These are phyloP conservation scores for Rallus limicola DNA, from an alignment of 2,113 vertebrate species.

Conservation along the genomic window DNA sequence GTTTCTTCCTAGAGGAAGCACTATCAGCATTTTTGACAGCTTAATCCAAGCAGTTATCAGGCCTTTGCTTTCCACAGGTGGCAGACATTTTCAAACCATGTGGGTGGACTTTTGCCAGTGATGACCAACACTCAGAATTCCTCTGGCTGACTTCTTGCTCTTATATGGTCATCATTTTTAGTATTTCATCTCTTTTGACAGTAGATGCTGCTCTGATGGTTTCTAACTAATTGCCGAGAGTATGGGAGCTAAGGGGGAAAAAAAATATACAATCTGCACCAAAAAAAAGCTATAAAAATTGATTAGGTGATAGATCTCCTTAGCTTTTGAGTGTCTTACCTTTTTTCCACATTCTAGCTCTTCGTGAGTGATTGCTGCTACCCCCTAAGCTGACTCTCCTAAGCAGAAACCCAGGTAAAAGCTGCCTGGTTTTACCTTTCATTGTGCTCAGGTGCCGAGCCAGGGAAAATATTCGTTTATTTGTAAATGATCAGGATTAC, in stretches of 20 bases:
- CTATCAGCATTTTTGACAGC: neutral
- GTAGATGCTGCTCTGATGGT: neutral
- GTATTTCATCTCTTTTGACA: neutral
- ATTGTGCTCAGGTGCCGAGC: neutral
- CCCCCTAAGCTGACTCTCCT: neutral
- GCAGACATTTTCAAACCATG: neutral
- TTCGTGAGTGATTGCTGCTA: neutral
- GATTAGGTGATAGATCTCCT: neutral
- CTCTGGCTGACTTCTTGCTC: neutral
- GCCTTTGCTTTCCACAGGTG: neutral
- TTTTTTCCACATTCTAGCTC: neutral
- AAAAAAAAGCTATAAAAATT: neutral
- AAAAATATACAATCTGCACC: neutral
- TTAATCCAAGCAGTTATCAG: neutral
- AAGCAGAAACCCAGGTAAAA: neutral
- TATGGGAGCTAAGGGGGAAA: neutral
- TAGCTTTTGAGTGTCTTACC: neutral
- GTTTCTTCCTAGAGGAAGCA: neutral
- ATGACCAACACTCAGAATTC: neutral
- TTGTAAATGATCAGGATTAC: neutral
- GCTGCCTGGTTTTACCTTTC: neutral
- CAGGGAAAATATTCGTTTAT: neutral
- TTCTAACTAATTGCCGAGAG: neutral
- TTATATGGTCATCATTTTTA: neutral
- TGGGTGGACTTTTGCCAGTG: neutral